Evolutionary conservation across 53 echinoderm and acorn worm genomes (phyloP).

Genomic region (Holothuria scabra): DNA sequence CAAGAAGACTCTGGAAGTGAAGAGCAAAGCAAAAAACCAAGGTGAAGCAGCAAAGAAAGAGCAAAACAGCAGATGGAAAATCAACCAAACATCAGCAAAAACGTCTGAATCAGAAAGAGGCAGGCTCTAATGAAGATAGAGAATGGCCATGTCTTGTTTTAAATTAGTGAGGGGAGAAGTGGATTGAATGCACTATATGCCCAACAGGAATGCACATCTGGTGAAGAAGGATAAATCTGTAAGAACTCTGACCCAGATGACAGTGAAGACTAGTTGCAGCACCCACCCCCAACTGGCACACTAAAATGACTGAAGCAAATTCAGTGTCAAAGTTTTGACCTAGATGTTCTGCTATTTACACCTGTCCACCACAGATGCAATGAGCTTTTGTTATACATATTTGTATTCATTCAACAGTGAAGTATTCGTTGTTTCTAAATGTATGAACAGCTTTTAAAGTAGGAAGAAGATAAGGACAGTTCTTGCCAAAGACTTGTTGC

Average conservation of each 20-base stretch:
- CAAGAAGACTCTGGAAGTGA: conserved; percentile 45
- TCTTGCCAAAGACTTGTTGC: conserved; percentile 18
- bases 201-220: conserved; percentile 43
- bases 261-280: conserved; percentile 43
- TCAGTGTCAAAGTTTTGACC: not conserved
- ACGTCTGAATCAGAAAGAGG: conserved; percentile 6
- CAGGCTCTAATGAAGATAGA: conserved; percentile 8
- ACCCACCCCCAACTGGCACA: too few relatives aligned
- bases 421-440: conserved; percentile 13
- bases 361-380: not conserved
- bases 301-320: conserved; percentile 17
- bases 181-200: conserved; percentile 30
- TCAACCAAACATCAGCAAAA: conserved; percentile 22
- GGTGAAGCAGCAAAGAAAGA: conserved; percentile 28
- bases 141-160: conserved; percentile 43
- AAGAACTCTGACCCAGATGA: conserved; percentile 45
- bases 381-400: conserved; percentile 23
- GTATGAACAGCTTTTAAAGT: conserved; percentile 22
- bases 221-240: conserved; percentile 46
- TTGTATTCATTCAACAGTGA: conserved; percentile 35
- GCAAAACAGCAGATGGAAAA: not conserved
- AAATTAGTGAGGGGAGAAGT: conserved; percentile 31
- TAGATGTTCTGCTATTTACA: conserved; percentile 14
- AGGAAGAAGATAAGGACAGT: conserved; percentile 31
- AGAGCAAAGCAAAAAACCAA: conserved; percentile 43